phyloP scores from a whole-genome alignment of 2,113 vertebrate species.

The Onychorhynchus coronatus region DNA sequence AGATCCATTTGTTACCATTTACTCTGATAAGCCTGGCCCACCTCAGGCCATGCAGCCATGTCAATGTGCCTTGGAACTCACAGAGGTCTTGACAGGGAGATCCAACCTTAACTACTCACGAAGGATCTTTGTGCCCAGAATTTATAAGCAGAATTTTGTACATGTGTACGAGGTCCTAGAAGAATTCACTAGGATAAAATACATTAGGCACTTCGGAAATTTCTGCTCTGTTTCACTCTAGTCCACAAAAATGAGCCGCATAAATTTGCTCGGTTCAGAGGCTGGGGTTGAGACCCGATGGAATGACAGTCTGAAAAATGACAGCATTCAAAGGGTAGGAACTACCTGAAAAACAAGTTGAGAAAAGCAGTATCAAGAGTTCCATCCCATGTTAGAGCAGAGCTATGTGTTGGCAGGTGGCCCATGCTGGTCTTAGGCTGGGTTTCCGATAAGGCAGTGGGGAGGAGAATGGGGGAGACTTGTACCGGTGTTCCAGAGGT shows the following conservation, averaged over 20 bases:
- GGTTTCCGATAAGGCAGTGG: background rate
- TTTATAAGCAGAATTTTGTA: background rate
- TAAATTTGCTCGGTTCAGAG: background rate
- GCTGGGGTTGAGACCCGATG: background rate
- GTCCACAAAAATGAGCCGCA: background rate
- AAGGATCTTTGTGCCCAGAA: background rate
- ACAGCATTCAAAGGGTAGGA: background rate
- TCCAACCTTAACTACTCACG: background rate
- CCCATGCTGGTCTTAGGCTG: background rate
- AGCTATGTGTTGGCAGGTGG: background rate
- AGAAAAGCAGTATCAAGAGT: background rate
- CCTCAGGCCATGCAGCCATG: background rate
- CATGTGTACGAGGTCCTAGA: background rate
- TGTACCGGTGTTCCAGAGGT: background rate
- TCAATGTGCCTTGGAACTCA: background rate
- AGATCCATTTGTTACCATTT: background rate
- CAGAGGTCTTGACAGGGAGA: background rate
- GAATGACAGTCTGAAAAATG: conserved; percentile 10
- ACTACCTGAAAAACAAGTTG: conserved; percentile 56
- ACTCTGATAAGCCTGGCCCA: background rate
- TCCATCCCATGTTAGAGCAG: background rate
- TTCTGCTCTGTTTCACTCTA: background rate
- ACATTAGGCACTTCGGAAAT: background rate
- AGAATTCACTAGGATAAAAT: background rate
- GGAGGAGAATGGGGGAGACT: background rate